Evolutionary conservation across 2,797 vertebrate genomes (phyloP).

Genomic region (Nyctalus aviator): DNA sequence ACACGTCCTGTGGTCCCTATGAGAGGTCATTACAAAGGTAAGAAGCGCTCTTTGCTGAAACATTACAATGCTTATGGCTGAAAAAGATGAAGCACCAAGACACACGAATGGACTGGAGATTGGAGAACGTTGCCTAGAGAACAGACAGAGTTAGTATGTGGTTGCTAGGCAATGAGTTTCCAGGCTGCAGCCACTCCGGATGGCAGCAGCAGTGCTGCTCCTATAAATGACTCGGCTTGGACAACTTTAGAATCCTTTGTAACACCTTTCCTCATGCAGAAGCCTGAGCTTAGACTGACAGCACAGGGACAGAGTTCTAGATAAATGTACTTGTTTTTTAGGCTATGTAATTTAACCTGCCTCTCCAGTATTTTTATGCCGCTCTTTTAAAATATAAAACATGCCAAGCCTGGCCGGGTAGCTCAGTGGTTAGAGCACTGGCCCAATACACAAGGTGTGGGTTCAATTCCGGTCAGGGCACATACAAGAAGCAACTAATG

Average conservation of each 20-base stretch:
- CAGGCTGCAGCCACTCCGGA: neutral
- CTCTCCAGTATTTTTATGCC: neutral
- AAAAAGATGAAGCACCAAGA: conserved; percentile 32
- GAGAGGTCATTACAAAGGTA: neutral
- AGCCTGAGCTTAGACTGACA: neutral
- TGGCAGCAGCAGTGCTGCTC: neutral
- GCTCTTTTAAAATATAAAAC: neutral
- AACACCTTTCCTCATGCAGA: neutral
- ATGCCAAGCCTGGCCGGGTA: neutral
- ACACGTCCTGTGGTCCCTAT: neutral
- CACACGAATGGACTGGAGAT: neutral
- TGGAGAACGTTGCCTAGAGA: neutral
- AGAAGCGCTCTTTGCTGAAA: neutral
- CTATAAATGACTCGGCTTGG: neutral
- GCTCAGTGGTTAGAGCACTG: neutral
- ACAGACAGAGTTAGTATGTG: neutral
- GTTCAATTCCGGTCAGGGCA: neutral
- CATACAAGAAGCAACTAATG: neutral
- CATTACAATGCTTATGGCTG: neutral
- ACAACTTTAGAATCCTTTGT: neutral
- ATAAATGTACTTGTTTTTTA: neutral
- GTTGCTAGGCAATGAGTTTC: conserved; percentile 26
- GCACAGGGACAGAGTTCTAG: neutral
- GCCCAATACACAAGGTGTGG: neutral
- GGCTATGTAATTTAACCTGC: neutral